Base-by-base conservation (phyloP, 2,113 vertebrate genomes). In the Gallinago paraguaiae region DNA sequence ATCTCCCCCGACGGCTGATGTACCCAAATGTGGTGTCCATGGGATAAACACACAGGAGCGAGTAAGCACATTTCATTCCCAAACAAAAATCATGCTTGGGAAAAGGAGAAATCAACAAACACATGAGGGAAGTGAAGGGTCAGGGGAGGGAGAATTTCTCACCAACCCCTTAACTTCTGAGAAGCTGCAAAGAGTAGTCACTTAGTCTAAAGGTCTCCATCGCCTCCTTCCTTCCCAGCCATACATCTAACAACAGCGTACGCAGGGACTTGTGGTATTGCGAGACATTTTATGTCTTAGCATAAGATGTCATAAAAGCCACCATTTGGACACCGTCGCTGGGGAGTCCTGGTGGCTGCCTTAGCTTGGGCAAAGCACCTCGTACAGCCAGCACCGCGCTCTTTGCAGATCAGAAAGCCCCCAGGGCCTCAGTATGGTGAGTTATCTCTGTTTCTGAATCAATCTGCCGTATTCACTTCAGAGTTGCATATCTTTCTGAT, bases 81-180 rank as follows among this genome's bases (percentile, higher is more conserved):
- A 92, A 97, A 94, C 83, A 93, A 95, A 96, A 97, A 86, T 87
- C 70, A 16, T 57, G 88, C 86, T 76, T 89, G 71, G 48, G 90
- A 97, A 82, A 63, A 78, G 4, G 63, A 97, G 93, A 77, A 88
- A 92, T 93, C 93, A 93, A 59, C 85, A 90, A 76, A 89, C 53
- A 86, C 77, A 15, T 50, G n/a, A 30, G 16, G 41, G 85, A 90
- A 82, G 25, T 53, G 28, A 88, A 89, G 91, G 76, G 76, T 92
- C 86, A 57, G 3, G 3, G 27, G 28, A 90, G 31, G 45, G 50
- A 96, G 53, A 25, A 82, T 87, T 90, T 82, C 57, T 71, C 39
- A 35, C 91, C 97, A 95, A 94, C 95, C 10, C 71, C 53, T 93
- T 69, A 77, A 17, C 31, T 76, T 25, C 67, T 60, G 17, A 68